Evolutionary conservation across 1,140 invertebrate species (phyloP).

Genomic region (Pseudomyrmex cubaensis): DNA sequence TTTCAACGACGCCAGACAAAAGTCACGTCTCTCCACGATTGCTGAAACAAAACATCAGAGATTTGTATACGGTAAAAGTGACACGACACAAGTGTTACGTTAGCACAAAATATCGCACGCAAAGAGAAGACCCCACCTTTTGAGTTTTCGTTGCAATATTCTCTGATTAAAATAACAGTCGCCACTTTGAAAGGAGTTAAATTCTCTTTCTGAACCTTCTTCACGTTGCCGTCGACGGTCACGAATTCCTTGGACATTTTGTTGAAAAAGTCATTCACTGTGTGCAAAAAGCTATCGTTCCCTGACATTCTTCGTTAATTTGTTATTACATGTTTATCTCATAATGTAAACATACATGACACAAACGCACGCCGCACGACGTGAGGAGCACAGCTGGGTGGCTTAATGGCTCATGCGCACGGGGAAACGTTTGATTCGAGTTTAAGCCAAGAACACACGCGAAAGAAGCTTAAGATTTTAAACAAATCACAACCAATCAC

Average conservation of each 20-base stretch:
- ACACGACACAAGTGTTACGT: too few relatives aligned
- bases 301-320: constrained; percentile 8
- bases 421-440: too few relatives aligned
- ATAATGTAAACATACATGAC: too few relatives aligned
- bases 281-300: constrained; percentile 12
- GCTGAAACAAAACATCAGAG: constrained; percentile 62
- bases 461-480: too few relatives aligned
- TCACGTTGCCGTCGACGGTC: constrained; percentile 79
- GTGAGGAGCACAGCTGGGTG: too few relatives aligned
- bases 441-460: too few relatives aligned
- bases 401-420: too few relatives aligned
- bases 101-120: background rate
- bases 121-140: constrained; percentile 78
- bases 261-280: constrained; percentile 40
- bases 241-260: constrained; percentile 82
- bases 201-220: constrained; percentile 82
- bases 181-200: constrained; percentile 87
- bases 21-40: constrained; percentile 84
- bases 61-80: background rate
- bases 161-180: constrained; percentile 85
- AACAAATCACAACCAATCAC: too few relatives aligned
- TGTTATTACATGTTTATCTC: too few relatives aligned
- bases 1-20: constrained; percentile 88
- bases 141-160: constrained; percentile 84
- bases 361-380: too few relatives aligned